A percentile compares a stretch with the other conserved stretches of the same genome.
Evolutionary conservation across 1,140 invertebrate genomes (phyloP).

Genomic region (Heterodera schachtii): DNA sequence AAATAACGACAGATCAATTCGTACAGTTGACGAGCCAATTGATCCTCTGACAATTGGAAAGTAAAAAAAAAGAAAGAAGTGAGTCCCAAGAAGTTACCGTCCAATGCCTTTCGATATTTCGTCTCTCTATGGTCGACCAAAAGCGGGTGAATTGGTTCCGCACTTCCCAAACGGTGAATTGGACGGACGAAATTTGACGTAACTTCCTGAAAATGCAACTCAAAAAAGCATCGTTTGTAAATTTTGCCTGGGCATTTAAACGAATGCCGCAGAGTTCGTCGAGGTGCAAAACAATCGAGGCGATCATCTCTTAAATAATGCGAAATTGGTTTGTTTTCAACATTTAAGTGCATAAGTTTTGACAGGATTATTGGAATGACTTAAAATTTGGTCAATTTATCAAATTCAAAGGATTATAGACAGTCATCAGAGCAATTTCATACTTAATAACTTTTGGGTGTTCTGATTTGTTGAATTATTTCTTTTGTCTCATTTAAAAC

Average conservation of each 20-base stretch:
- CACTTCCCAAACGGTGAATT: neutral
- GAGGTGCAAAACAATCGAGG: neutral
- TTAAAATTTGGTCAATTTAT: no score
- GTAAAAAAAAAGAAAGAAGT: neutral
- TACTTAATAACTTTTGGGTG: no score
- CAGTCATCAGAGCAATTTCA: no score
- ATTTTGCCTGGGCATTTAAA: neutral
- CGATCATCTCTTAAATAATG: neutral
- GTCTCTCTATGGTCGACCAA: neutral
- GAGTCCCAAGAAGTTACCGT: neutral
- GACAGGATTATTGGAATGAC: no score
- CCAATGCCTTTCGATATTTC: neutral
- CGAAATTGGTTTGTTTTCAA: no score
- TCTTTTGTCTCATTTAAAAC: no score
- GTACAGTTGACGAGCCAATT: neutral
- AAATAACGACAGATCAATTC: neutral
- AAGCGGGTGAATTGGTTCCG: neutral
- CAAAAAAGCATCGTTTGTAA: neutral
- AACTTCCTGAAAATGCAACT: neutral
- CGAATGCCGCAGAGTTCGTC: neutral
- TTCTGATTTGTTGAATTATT: no score
- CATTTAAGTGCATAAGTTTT: no score
- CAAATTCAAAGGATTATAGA: no score
- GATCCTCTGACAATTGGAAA: neutral
- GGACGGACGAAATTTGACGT: neutral